Base-by-base conservation (phyloP, 2,888 invertebrate species). In the Melanchra persicariae region DNA sequence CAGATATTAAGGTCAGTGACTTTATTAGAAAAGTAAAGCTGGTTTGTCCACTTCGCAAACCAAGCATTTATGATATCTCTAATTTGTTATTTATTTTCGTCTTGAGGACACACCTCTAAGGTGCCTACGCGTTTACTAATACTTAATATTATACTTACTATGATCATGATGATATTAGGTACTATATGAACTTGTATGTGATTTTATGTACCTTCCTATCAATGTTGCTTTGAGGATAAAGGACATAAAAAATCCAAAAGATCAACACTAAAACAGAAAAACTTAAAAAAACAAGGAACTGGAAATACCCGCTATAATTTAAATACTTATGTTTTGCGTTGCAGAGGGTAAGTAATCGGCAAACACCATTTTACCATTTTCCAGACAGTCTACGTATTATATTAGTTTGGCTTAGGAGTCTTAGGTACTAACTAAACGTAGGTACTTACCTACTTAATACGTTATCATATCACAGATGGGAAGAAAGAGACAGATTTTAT, bases 1-100 rank as follows among this genome's bases (percentile, higher is more conserved):
- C 12, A 10, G 54, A 74, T 66, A 74, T 63, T 82, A 80, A 78
- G 82, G 83, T 82, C 82, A 81, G 57, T 81, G 79, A 82, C 81
- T 82, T 75, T 65, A 74, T 82, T 75, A 72, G 64, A 76, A 81
- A 65, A 69, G 66, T 61, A 60, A 69, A 71, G 47, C 75, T 65
- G 79, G 69, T 78, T 77, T 77, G 62, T 55, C 45, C 47, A 62
- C 67, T 45, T 26, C 57, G 3, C 26, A 26, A 51, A 62, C 51
- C 22, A 73, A 47, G 43, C 40, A 22, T 59, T 60, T 58, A 19
- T 37, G 45, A 19, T n/a, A 66, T 45, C 10, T 51, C 24, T 45
- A 51, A 43, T 22, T 26, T n/a, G n/a, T 45, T n/a, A 37, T 67
- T 40, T 74, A 19, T 57, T 49, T 37, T 72, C 26, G 24, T 17